Base-by-base conservation (phyloP, 1,140 invertebrate genomes). In the Drosophila ironensis region DNA sequence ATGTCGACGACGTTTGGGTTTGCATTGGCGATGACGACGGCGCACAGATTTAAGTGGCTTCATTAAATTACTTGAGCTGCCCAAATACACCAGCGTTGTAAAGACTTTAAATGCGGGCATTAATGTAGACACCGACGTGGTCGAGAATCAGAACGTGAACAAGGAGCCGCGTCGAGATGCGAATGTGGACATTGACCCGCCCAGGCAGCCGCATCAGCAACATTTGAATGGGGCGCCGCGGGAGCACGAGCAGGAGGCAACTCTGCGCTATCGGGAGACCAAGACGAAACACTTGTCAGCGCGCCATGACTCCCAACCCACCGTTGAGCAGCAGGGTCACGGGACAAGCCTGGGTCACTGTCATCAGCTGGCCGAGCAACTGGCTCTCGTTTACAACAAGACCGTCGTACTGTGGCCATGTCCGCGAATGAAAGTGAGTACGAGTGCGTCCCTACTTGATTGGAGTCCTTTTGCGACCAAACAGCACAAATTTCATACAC, bases 51-150 rank as follows among this genome's bases (percentile, higher is more conserved):
- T 89, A 80, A 89, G 84, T 82, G 77, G 80, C 68, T 89, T 89
- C 69, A 88, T 89, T 74, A 84, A 88, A 80, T 77, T 89, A 67
- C 84, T 89, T 9, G 88, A 89, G 72, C 84, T 74, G 56, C 76
- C 84, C 44, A 87, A 89, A 73, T 89, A 89, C 77, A 87, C 80
- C 33, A 89, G 69, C 77, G 63, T 89, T 74, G 81, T 89, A 64
- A 89, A 80, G 71, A 89, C 81, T 72, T 87, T 89, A 76, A 87
- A 89, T 84, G 76, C 73, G 70, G 87, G 72, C 71, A 88, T 87
- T 87, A 88, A 84, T 84, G 66, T 76, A 52, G 78, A 87, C 60
- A 69, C 66, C 70, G 59, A 71, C 45, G 66, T 76, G 70, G 40
- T 70, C 45, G 51, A 51, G 48, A 16, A 69, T 52, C 22, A 14